These are phyloP conservation scores for Xestia c-nigrum DNA, from an alignment of 2,888 invertebrate genomes.

Conservation along the genomic window DNA sequence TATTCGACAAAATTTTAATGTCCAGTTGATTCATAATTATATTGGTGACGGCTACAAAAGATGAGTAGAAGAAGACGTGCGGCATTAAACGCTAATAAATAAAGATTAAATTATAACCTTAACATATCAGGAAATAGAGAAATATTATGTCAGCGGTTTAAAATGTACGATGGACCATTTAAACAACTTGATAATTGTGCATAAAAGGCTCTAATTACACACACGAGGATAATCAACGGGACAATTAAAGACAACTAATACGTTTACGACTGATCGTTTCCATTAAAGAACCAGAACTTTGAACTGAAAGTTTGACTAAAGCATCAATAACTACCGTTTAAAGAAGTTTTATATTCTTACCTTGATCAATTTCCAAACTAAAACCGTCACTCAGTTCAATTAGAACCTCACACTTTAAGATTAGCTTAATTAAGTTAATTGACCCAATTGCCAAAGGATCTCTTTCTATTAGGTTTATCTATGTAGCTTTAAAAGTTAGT, in stretches of 20 bases:
- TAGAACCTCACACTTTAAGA: slow-evolving; percentile 14
- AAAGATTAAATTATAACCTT: background rate
- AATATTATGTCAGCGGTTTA: background rate
- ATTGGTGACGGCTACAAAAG: background rate
- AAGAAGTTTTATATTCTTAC: background rate
- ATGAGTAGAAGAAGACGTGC: background rate
- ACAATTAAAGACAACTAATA: background rate
- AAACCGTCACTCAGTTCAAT: slow-evolving; percentile 26
- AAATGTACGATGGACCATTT: background rate
- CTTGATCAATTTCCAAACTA: background rate
- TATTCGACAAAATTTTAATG: background rate
- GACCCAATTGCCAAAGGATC: slow-evolving; percentile 4
- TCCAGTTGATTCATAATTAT: background rate
- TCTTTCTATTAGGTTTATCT: slow-evolving; percentile 40
- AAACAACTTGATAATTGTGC: slow-evolving; percentile 3
- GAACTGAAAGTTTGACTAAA: background rate
- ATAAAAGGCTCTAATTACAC: slow-evolving; percentile 3
- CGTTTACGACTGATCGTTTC: slow-evolving; percentile 12
- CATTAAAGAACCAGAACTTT: background rate
- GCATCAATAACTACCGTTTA: background rate
- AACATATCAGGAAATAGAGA: background rate
- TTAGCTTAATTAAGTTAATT: slow-evolving; percentile 45
- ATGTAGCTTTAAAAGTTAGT: slow-evolving; percentile 25
- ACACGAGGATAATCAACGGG: background rate
- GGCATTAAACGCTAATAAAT: background rate